Conservation (phyloP, 2,113 vertebrate species). For the Lepidothrix coronata region DNA sequence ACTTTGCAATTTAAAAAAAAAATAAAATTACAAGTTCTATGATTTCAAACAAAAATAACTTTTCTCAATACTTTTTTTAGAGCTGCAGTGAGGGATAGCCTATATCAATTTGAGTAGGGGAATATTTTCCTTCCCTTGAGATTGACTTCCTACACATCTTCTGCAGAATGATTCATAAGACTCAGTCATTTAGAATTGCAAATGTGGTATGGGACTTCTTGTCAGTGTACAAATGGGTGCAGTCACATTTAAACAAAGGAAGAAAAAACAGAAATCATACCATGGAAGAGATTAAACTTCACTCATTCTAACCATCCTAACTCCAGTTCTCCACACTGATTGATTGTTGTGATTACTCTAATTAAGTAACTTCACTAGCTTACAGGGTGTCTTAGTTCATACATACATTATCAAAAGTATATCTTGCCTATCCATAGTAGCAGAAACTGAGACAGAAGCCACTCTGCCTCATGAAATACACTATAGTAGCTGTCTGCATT, state of each 20-base stretch:
- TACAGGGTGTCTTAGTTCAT: background rate
- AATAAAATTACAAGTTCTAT: background rate
- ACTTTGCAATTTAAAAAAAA: background rate
- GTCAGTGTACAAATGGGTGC: conserved; percentile 46
- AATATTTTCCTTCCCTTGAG: conserved; percentile 21
- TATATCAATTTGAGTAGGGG: background rate
- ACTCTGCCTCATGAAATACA: background rate
- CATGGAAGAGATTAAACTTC: background rate
- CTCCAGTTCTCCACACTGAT: background rate
- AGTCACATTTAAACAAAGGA: conserved; percentile 30
- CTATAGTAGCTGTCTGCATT: background rate
- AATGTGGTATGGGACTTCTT: conserved; percentile 28
- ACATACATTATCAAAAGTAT: background rate
- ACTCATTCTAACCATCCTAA: background rate
- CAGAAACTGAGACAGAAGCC: background rate
- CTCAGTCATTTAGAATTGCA: conserved; percentile 52
- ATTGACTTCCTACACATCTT: conserved; percentile 27
- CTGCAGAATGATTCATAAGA: conserved; percentile 28
- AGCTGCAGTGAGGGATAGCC: background rate
- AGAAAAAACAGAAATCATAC: background rate
- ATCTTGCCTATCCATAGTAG: background rate
- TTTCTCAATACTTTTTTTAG: background rate
- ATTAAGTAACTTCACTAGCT: background rate
- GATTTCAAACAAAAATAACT: background rate
- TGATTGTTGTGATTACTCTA: background rate